Percentiles rank a stretch among this genome's conserved stretches.
Conservation (phyloP, 2,113 vertebrate genomes). For the Potamarius usumacintae region DNA sequence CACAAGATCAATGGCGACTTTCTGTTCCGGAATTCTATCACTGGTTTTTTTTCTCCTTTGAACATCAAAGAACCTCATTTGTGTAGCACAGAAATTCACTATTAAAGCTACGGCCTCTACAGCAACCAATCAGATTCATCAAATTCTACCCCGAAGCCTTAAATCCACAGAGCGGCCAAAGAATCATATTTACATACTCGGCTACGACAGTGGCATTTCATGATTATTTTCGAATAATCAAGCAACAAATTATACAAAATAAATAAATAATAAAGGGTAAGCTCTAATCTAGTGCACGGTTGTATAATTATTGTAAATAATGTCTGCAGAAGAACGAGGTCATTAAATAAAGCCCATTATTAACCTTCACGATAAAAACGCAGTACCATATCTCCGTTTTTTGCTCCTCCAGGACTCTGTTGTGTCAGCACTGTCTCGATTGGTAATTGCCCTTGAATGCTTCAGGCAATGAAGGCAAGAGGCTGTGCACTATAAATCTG, state of each 20-base stretch:
- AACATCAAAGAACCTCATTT: conserved; percentile 24
- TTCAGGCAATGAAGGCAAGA: conserved; percentile 34
- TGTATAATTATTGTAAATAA: conserved; percentile 21
- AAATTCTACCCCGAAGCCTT: conserved; percentile 5
- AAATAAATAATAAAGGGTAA: neutral
- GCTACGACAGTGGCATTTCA: neutral
- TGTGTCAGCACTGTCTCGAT: conserved; percentile 46
- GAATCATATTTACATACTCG: neutral
- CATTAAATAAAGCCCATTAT: neutral
- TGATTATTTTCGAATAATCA: neutral
- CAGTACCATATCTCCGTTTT: conserved; percentile 24
- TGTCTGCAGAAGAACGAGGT: conserved; percentile 5
- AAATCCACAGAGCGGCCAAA: neutral
- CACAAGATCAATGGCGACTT: conserved; percentile 18
- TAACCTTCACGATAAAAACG: neutral
- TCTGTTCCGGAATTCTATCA: conserved; percentile 16
- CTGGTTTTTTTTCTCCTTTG: conserved; percentile 14
- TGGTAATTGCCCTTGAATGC: conserved; percentile 50
- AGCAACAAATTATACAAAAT: neutral
- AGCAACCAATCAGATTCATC: conserved; percentile 31
- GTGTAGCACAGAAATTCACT: conserved; percentile 1
- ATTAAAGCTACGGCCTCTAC: neutral
- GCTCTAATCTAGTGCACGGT: neutral
- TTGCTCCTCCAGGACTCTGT: conserved; percentile 37
- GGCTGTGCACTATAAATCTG: conserved; percentile 26